Base-by-base conservation (phyloP, 2,113 vertebrate genomes). In the Cryptotis parvus region DNA sequence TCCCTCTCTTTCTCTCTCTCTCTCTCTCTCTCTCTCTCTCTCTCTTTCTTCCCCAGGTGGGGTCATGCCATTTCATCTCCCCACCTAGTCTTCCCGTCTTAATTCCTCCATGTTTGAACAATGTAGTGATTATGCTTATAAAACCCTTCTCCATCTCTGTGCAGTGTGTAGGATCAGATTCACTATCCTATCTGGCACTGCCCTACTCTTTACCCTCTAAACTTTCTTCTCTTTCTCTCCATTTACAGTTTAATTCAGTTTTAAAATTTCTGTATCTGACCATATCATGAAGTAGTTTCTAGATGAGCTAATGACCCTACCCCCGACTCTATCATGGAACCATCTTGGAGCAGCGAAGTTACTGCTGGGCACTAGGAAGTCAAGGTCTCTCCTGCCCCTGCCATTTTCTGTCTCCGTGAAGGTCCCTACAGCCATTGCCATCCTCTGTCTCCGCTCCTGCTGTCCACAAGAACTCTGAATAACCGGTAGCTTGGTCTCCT, bases 341-440 rank as follows among this genome's bases (percentile, higher is more conserved):
- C 39, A 31, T 41, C 31, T 66, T 45, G 22, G 27, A 41, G 31
- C 24, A 58, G 45, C 26, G n/a, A 58, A n/a, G 35, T 68, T 9
- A 3, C 43, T 20, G 3, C 35, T 24, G 20, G 33, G 12, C 2
- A 4, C 20, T 4, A 9, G 29, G 29, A 31, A 41, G 2, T 4
- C 8, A 43, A 37, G 58, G 58, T 26, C 6, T 9, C 12, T 10
- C 1, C 5, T 33, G 1, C 27, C 1, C 0, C 39, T 35, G 14
- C 0, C 9, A 20, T 27, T 45, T n/a, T n/a, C n/a, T n/a, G n/a
- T n/a, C n/a, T n/a, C n/a, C n/a, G n/a, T n/a, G n/a, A n/a, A n/a
- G n/a, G n/a, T n/a, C n/a, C n/a, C n/a, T n/a, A n/a, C n/a, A n/a
- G n/a, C n/a, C n/a, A n/a, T n/a, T n/a, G n/a, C n/a, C n/a, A n/a